phyloP scores from a whole-genome alignment of 2,797 vertebrate genomes.

The Micrastur ruficollis region DNA sequence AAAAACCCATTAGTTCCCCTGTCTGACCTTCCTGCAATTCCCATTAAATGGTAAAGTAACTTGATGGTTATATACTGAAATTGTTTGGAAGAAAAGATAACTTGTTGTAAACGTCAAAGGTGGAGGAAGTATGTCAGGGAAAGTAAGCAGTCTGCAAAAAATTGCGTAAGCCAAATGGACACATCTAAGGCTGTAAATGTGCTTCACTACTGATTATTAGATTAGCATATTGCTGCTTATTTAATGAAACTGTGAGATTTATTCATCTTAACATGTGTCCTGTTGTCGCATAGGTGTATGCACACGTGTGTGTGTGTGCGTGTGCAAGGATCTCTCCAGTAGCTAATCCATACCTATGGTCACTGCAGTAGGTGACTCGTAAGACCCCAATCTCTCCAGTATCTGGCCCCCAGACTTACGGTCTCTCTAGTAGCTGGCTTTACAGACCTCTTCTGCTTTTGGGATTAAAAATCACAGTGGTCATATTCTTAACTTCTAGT shows the following conservation, averaged over 20 bases:
- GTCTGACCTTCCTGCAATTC: background rate
- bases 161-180: background rate
- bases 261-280: background rate
- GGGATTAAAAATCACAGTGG: background rate
- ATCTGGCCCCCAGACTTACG: background rate
- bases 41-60: background rate
- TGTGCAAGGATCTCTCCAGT: background rate
- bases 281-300: background rate
- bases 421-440: background rate
- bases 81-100: background rate
- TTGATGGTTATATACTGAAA: background rate
- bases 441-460: background rate
- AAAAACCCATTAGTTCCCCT: background rate
- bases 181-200: background rate
- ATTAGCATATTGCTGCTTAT: background rate
- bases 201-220: background rate
- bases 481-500: background rate
- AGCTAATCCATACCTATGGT: background rate
- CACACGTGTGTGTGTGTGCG: background rate
- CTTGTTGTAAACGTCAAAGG: background rate
- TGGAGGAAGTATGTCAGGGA: accelerated
- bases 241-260: background rate
- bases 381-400: background rate
- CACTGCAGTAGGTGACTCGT: background rate
- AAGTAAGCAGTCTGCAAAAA: background rate